Conservation (phyloP, 2,113 vertebrate genomes). For the Ceyx cyanopectus region DNA sequence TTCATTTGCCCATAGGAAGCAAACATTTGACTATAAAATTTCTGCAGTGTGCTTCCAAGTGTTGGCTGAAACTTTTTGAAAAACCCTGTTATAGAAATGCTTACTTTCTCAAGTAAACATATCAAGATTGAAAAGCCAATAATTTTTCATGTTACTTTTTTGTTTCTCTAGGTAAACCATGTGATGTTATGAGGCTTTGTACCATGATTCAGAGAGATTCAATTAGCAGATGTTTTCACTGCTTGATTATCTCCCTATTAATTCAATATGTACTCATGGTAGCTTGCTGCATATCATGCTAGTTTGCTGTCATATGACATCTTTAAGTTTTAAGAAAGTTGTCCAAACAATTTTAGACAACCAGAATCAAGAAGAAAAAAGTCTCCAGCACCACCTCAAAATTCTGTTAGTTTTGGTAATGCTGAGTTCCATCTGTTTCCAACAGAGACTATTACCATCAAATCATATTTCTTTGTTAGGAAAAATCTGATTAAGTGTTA, state of each 20-base stretch:
- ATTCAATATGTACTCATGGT: neutral
- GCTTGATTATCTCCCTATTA: neutral
- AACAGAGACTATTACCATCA: neutral
- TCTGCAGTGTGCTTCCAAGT: neutral
- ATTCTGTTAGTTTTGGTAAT: neutral
- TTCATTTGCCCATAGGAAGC: neutral
- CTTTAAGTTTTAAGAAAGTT: neutral
- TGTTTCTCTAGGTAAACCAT: neutral
- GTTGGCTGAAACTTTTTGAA: neutral
- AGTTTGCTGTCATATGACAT: neutral
- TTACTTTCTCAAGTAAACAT: neutral
- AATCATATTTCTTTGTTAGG: neutral
- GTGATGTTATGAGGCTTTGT: neutral
- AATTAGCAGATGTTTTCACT: neutral
- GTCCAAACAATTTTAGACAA: neutral
- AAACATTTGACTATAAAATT: constrained; percentile 27
- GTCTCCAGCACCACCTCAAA: neutral
- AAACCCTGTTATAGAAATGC: neutral
- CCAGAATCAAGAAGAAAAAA: neutral
- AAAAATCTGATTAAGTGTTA: neutral
- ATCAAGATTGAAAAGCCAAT: neutral
- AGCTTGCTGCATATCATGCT: neutral
- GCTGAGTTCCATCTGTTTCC: neutral
- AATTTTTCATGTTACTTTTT: neutral
- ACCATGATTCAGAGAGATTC: neutral